A percentile compares a stretch with the other conserved stretches of the same genome.
These are phyloP conservation scores for Lemur catta DNA, from an alignment of 2,797 vertebrate genomes.

Conservation along the genomic window DNA sequence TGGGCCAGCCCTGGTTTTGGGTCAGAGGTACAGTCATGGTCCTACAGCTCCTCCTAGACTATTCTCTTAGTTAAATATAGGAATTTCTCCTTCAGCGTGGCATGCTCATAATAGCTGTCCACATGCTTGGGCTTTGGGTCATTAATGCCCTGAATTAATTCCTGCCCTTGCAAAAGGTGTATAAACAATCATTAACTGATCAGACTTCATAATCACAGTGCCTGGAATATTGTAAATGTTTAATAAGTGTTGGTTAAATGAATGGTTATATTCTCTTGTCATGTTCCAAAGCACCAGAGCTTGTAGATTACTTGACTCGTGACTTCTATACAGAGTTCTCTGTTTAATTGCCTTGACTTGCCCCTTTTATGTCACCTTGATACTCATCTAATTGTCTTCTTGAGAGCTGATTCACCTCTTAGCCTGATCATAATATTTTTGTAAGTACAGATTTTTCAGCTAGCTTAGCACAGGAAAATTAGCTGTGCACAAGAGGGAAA, in stretches of 20 bases:
- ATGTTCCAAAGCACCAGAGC: background rate
- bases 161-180: background rate
- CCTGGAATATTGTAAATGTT: background rate
- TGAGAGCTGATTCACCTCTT: constrained; percentile 35
- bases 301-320: background rate
- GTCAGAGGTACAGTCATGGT: background rate
- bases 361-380: background rate
- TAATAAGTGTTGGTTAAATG: background rate
- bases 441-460: constrained; percentile 3
- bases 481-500: background rate
- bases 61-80: background rate
- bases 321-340: background rate
- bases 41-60: background rate
- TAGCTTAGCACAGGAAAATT: background rate
- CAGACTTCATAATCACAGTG: background rate
- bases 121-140: background rate
- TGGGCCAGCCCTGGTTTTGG: background rate
- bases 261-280: background rate
- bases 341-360: background rate
- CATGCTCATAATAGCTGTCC: background rate
- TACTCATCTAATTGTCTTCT: constrained; percentile 6
- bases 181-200: background rate
- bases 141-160: background rate
- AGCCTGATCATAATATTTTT: constrained; percentile 40
- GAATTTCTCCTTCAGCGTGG: background rate